Conservation (phyloP, 2,888 invertebrate genomes). For the Thecophora atra region DNA sequence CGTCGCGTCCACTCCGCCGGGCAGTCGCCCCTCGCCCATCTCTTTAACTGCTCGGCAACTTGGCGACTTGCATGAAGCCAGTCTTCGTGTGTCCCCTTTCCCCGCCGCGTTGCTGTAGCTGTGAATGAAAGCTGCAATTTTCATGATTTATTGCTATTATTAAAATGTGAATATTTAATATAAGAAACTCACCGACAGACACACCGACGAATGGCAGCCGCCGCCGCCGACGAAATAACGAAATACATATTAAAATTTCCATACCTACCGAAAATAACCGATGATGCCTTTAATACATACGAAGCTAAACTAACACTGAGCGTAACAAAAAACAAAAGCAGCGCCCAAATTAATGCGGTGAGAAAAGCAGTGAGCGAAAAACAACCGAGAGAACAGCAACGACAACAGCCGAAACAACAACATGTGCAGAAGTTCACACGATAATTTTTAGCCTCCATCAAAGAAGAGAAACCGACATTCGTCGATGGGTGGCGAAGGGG, state of each 20-base stretch:
- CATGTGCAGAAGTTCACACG: constrained; percentile 40
- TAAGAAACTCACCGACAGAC: constrained; percentile 25
- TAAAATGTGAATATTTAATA: constrained; percentile 46
- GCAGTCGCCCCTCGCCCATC: neutral
- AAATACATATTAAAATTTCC: constrained; percentile 2
- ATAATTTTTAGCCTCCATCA: constrained; percentile 37
- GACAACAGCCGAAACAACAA: constrained; percentile 23
- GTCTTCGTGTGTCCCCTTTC: neutral
- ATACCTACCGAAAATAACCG: constrained; percentile 16
- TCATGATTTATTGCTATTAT: constrained; percentile 64
- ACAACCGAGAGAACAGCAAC: neutral
- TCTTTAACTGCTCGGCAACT: neutral
- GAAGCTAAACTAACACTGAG: neutral
- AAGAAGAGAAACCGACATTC: constrained; percentile 36
- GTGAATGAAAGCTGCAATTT: constrained; percentile 65
- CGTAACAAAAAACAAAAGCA: constrained; percentile 9
- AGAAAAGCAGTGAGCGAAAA: neutral
- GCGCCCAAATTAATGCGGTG: constrained; percentile 18
- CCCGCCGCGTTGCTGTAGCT: neutral
- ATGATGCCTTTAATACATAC: neutral
- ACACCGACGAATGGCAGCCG: neutral
- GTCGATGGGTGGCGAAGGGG: neutral
- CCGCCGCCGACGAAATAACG: neutral
- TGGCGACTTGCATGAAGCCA: constrained; percentile 10
- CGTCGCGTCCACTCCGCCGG: neutral